Base-by-base conservation (phyloP, 2,113 vertebrate genomes). In the Tachuris rubrigastra region DNA sequence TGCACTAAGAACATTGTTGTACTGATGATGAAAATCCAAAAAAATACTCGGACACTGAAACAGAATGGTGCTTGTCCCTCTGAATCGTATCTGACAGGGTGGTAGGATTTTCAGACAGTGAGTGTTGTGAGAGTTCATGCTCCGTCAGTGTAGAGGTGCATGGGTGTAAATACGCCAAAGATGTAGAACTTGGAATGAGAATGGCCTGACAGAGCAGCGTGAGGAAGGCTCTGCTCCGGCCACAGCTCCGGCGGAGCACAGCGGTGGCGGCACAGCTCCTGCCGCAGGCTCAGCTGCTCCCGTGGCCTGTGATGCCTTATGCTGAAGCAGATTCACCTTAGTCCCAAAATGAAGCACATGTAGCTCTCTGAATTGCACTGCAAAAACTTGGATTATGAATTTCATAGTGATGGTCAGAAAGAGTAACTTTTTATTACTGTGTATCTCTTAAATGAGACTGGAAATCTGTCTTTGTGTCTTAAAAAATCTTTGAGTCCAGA, bases 151-250 rank as follows among this genome's bases (percentile, higher is more conserved):
- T 42, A 0, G n/a, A 31, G 33, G 28, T 69, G 8, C 35, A 2
- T 25, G 52, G 33, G 8, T 37, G 25, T 67, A 79, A 66, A 60
- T 28, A 28, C 12, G 8, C 27, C 0, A 1, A 23, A 77, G 72
- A 55, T 19, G 13, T 6, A 3, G 79, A 55, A 21, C 3, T 25
- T 4, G 1, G 66, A 15, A 19, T 22, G 56, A 16, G 33, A 30
- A 63, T 20, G 35, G 23, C 25, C 22, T 50, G 59, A 19, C 25
- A 63, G 69, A 60, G 66, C 33, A 4, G 20, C 7, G 11, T 2
- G 2, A 52, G 66, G 22, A 2, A n/a, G 53, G n/a, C 42, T 9
- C 4, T 0, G 4, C 31, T 49, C 59, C 0, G 7, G 24, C 58
- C 1, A 13, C 4, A 2, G n/a, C 35, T 44, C 21, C 71, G 6